A percentile compares a stretch with the other conserved stretches of the same genome.
These are phyloP conservation scores for Drosophila albomicans DNA, from an alignment of 1,140 invertebrate species.

Conservation along the genomic window DNA sequence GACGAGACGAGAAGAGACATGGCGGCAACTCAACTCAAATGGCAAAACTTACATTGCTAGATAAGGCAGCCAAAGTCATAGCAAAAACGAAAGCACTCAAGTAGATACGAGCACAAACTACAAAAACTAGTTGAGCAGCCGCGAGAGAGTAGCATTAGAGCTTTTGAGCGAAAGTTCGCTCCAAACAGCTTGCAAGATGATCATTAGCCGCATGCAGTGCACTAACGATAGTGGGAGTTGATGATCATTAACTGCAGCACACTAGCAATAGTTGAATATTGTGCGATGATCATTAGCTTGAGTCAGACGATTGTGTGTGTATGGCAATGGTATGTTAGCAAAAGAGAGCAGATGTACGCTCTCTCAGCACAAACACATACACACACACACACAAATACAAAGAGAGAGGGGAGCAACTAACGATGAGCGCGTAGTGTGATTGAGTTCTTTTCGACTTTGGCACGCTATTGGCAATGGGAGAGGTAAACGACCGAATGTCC, in stretches of 20 bases:
- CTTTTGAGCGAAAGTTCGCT: slow-evolving; percentile 48
- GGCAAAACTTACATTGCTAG: slow-evolving; percentile 66
- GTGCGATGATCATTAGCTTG: background rate
- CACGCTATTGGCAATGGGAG: slow-evolving; percentile 46
- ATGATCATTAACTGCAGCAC: background rate
- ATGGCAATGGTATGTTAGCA: too few species aligned
- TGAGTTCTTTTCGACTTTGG: slow-evolving; percentile 55
- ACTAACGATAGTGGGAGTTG: background rate
- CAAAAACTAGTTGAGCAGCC: slow-evolving; percentile 58
- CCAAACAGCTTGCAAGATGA: background rate
- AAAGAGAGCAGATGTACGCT: too few species aligned
- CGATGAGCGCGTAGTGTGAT: slow-evolving; percentile 20
- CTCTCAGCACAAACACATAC: background rate
- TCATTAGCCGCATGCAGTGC: background rate
- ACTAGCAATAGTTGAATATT: background rate
- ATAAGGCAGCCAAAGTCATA: slow-evolving; percentile 38
- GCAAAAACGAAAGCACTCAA: slow-evolving; percentile 55
- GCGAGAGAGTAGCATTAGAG: slow-evolving; percentile 17
- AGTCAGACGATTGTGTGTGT: too few species aligned
- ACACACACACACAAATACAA: background rate
- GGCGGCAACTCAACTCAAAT: slow-evolving; percentile 6
- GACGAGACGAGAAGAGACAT: background rate
- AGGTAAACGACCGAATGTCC: slow-evolving; percentile 85
- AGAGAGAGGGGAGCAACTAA: slow-evolving; percentile 18
- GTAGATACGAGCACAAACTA: slow-evolving; percentile 56